phyloP scores from a whole-genome alignment of 2,113 vertebrate genomes.

The Murina feae region DNA sequence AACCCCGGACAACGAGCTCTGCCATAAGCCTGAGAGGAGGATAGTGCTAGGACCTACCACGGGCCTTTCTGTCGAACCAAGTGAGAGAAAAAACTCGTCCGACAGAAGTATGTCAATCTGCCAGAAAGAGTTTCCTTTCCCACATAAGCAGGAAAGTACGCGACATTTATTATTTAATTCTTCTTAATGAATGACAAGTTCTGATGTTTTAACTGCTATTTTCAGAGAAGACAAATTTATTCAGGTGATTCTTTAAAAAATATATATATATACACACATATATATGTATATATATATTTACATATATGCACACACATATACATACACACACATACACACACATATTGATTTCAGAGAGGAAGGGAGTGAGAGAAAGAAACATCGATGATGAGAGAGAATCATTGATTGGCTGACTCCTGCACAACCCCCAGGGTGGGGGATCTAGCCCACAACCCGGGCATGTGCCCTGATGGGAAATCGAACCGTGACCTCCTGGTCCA shows the following conservation, averaged over 20 bases:
- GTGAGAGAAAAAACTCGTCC: neutral
- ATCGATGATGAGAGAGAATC: too few relatives aligned
- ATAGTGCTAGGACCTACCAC: neutral
- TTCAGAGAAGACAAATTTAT: neutral
- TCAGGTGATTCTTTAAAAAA: neutral
- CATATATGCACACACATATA: too few relatives aligned
- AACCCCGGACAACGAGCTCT: neutral
- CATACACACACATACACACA: too few relatives aligned
- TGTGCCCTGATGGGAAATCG: too few relatives aligned
- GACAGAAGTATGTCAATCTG: neutral
- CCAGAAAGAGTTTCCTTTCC: neutral
- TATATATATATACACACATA: too few relatives aligned
- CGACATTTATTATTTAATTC: neutral
- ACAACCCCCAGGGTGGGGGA: too few relatives aligned
- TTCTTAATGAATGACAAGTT: neutral
- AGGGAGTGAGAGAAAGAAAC: too few relatives aligned
- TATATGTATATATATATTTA: too few relatives aligned
- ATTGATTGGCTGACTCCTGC: too few relatives aligned
- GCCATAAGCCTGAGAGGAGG: neutral
- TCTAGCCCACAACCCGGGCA: too few relatives aligned
- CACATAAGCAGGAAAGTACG: neutral
- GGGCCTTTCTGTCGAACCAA: neutral
- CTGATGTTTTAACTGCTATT: neutral
- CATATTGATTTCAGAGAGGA: too few relatives aligned
- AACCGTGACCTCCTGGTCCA: too few relatives aligned